Evolutionary conservation across 2,888 invertebrate species (phyloP), one percentile per base, ranked within the genome.

Genomic region (Cecidostiba fungosa): DNA sequence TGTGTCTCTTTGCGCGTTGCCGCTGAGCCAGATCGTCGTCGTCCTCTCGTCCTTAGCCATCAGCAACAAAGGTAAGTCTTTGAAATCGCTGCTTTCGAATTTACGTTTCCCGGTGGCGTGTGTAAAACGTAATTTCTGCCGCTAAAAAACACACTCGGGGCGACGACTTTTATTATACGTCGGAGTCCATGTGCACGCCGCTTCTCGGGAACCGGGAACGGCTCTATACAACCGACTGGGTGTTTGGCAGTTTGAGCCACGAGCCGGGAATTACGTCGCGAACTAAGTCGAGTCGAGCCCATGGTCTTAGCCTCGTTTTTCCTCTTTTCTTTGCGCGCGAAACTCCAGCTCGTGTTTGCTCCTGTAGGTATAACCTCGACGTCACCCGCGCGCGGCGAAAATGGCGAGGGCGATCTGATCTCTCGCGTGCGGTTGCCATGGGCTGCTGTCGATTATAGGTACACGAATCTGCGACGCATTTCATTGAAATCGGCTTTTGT

Each of bases 401-500:
- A 59, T 59, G 54, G 54, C 54, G 54, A 59, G n/a, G n/a, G 54
- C 1, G n/a, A 59, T 59, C 54, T 59, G 54, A n/a, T 59, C n/a
- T 23, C n/a, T n/a, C 54, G n/a, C 50, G 50, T 16, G 23, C 54
- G 6, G 54, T 59, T 59, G 54, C 54, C 54, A 59, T 59, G 54
- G 54, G 54, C 54, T 59, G 54, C 54, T 23, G 54, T 59, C 54
- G 50, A 50, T n/a, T n/a, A n/a, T n/a, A n/a, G n/a, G n/a, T 59
- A n/a, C 54, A 50, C 50, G 50, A 50, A 50, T 50, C 39, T 77
- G 39, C 77, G 77, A 62, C 77, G 62, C 26, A 77, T 43, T 77
- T 62, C 23, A 12, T 26, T 14, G 16, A 3, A 26, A 23, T 32
- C 43, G 23, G 26, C 74, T 19, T 12, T 43, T 2, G 10, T 47